These are phyloP conservation scores for Beris chalybata DNA, from an alignment of 2,888 invertebrate genomes.

Conservation along the genomic window DNA sequence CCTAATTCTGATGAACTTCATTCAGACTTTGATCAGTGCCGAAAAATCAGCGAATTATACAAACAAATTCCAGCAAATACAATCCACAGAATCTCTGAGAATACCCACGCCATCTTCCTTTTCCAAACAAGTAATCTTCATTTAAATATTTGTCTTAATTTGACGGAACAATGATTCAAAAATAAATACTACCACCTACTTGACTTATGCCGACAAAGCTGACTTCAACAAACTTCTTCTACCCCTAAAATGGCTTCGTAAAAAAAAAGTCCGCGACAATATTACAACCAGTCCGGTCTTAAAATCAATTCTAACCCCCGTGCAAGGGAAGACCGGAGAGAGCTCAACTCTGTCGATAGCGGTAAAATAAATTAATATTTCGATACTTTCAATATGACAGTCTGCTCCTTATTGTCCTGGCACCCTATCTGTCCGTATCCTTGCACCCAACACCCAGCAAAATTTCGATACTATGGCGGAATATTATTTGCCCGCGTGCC, in stretches of 20 bases:
- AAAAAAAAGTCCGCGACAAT: slow-evolving; percentile 15
- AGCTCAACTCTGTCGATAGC: background rate
- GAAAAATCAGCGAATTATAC: too few species aligned
- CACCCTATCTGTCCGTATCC: background rate
- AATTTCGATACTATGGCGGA: background rate
- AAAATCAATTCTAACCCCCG: slow-evolving; percentile 20
- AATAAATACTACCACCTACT: slow-evolving; percentile 19
- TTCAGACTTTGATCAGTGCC: too few species aligned
- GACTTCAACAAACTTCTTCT: background rate
- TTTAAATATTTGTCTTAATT: slow-evolving; percentile 23
- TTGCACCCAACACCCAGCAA: background rate
- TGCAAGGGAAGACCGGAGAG: background rate
- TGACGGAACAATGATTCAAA: slow-evolving; percentile 5
- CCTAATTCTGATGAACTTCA: too few species aligned
- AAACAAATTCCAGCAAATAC: too few species aligned
- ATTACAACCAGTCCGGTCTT: slow-evolving; percentile 8
- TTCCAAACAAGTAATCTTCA: slow-evolving; percentile 5
- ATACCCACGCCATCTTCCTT: background rate
- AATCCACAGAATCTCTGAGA: too few species aligned
- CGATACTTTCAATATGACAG: slow-evolving; percentile 29
- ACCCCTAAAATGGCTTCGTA: background rate
- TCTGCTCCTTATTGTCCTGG: background rate
- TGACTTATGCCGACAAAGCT: slow-evolving; percentile 8
- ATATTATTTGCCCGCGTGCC: too few species aligned
- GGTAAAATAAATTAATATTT: slow-evolving; percentile 31